These are phyloP conservation scores for Pygoscelis adeliae DNA, from an alignment of 2,113 vertebrate species.

Conservation along the genomic window DNA sequence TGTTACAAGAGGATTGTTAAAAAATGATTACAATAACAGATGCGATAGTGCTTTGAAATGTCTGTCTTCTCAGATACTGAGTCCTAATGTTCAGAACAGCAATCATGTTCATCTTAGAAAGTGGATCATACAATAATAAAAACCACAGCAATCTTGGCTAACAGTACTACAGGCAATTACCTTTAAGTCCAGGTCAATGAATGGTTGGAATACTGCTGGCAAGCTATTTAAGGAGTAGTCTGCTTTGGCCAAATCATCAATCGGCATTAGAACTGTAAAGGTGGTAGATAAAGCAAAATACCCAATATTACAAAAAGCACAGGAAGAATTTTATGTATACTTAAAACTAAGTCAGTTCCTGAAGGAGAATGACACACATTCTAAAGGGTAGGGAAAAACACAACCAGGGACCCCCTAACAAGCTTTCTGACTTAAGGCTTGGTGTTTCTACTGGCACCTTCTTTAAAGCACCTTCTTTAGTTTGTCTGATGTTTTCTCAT, in stretches of 20 bases:
- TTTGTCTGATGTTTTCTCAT: neutral
- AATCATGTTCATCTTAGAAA: neutral
- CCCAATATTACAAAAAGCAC: neutral
- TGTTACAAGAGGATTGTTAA: neutral
- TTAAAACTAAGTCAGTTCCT: neutral
- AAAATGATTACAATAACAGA: neutral
- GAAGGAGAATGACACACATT: neutral
- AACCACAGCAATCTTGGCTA: neutral
- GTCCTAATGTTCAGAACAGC: neutral
- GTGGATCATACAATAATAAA: neutral
- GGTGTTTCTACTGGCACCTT: neutral
- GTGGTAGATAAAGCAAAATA: conserved; percentile 11
- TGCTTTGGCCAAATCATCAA: conserved; percentile 67
- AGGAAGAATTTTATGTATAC: neutral
- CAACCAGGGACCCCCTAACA: neutral
- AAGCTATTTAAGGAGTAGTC: conserved; percentile 66
- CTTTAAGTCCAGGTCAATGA: conserved; percentile 75
- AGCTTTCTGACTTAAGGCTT: neutral
- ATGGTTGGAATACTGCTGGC: conserved; percentile 50
- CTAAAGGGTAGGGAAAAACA: neutral
- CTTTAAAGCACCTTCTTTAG: neutral
- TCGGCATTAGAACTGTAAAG: conserved; percentile 58
- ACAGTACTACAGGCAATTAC: conserved; percentile 27
- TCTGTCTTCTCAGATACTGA: neutral
- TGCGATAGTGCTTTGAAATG: neutral